Evolutionary conservation across 2,113 vertebrate species (phyloP).

Genomic region (Brachyhypopomus gauderio): DNA sequence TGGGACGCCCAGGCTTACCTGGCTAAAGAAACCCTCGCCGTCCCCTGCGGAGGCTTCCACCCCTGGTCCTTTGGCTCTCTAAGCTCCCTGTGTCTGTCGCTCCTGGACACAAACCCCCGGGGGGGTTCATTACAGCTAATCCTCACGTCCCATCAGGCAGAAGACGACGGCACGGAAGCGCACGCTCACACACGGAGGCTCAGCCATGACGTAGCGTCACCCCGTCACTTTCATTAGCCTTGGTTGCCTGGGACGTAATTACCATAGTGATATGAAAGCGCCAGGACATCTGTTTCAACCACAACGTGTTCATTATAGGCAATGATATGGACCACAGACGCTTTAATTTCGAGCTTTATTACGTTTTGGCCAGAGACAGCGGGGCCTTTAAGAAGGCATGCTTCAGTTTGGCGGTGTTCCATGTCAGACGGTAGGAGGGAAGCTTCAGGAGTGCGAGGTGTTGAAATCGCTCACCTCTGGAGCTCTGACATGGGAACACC

Average conservation of each 20-base stretch:
- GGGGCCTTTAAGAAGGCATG: not conserved
- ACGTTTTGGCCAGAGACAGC: slow-evolving; percentile 1
- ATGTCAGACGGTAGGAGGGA: not conserved
- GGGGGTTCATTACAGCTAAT: slow-evolving; percentile 13
- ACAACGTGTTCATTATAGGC: not conserved
- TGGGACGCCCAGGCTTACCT: slow-evolving; percentile 3
- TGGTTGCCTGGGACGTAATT: slow-evolving; percentile 4
- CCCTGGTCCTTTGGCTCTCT: not conserved
- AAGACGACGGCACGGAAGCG: not conserved
- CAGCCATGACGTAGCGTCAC: not conserved
- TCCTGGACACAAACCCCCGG: not conserved
- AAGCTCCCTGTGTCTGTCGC: not conserved
- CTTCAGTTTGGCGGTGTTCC: not conserved
- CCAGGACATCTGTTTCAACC: not conserved
- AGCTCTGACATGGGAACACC: not conserved
- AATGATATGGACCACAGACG: not conserved
- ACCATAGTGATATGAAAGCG: not conserved
- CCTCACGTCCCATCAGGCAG: not conserved
- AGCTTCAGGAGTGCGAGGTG: not conserved
- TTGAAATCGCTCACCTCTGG: not conserved
- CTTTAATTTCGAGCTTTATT: not conserved
- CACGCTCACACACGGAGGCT: not conserved
- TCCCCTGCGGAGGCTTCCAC: not conserved
- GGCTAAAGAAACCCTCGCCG: not conserved
- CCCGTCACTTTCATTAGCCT: not conserved